Base-by-base conservation (phyloP, 1,140 invertebrate species). In the Ceratina australensis region DNA sequence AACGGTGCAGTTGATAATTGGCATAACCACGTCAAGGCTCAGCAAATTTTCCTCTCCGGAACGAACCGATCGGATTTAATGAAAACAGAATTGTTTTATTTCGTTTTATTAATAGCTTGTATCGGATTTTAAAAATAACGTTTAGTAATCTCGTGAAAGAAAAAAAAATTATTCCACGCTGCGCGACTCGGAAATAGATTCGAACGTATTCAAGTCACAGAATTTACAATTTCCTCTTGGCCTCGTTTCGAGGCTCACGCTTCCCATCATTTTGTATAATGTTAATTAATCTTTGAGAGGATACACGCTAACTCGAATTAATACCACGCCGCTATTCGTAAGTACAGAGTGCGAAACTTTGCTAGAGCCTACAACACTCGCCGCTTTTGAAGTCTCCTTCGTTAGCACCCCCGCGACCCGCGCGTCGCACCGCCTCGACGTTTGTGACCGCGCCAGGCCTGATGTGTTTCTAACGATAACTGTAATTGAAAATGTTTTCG, bases 181-280 rank as follows among this genome's bases (percentile, higher is more conserved):
- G 2, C 33, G 10, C 5, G 5, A 10, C 3, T 10, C 42, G 15
- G 33, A 24, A 8, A 18, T 18, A 10, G 16, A 65, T 66, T 24
- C 12, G 42, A 67, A 52, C 15, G 28, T 67, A 54, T 67, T 50
- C 64, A n/a, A 7, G 28, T 28, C 24, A 42, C n/a, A 18, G 26
- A 28, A 28, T 49, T 47, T 10, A 8, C 20, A 28, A 47, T 50
- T 59, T 49, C 10, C 26, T 66, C 28, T 7, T 42, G 52, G 18
- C 42, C 24, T 20, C 15, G 54, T 59, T 63, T n/a, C 47, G 7
- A 13, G 2, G 24, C 12, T 26, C 71, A 22, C 50, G 28, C 24
- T 76, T 57, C 61, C 72, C 50, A 52, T 49, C 72, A 54, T 65
- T 75, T 57, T 57, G 18, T 28, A 49, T 3, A 7, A 49, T 49